Conservation (phyloP, 2,888 invertebrate genomes). For the Eupithecia pulchellata region DNA sequence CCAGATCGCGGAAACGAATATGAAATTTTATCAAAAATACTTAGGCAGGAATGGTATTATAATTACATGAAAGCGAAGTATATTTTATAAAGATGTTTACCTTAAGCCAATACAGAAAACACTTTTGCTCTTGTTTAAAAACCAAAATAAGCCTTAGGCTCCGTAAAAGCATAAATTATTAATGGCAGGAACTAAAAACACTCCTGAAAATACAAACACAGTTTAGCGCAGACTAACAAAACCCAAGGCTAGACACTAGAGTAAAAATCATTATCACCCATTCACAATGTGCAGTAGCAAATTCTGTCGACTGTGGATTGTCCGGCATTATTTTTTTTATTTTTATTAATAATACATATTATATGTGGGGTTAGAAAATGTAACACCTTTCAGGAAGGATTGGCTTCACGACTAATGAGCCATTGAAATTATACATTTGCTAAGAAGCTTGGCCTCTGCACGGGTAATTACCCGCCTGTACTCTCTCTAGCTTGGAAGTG, state of each 20-base stretch:
- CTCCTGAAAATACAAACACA: slow-evolving; percentile 45
- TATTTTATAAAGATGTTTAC: neutral
- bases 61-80: no score
- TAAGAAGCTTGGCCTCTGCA: slow-evolving; percentile 19
- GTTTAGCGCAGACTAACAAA: neutral
- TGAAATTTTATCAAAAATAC: no score
- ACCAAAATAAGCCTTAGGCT: slow-evolving; percentile 46
- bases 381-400: neutral
- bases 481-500: slow-evolving; percentile 50
- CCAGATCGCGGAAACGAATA: no score
- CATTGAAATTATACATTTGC: slow-evolving; percentile 13
- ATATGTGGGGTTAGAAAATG: no score
- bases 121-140: slow-evolving; percentile 34
- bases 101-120: slow-evolving; percentile 27
- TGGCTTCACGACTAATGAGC: neutral
- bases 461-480: slow-evolving; percentile 18
- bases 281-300: neutral
- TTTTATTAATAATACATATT: no score
- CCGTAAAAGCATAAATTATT: slow-evolving; percentile 56
- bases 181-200: slow-evolving; percentile 55
- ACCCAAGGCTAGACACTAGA: neutral
- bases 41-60: no score
- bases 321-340: no score
- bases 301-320: no score
- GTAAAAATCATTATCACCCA: neutral